Base-by-base conservation (phyloP, 2,888 invertebrate genomes). In the Ormyrus labotus region DNA sequence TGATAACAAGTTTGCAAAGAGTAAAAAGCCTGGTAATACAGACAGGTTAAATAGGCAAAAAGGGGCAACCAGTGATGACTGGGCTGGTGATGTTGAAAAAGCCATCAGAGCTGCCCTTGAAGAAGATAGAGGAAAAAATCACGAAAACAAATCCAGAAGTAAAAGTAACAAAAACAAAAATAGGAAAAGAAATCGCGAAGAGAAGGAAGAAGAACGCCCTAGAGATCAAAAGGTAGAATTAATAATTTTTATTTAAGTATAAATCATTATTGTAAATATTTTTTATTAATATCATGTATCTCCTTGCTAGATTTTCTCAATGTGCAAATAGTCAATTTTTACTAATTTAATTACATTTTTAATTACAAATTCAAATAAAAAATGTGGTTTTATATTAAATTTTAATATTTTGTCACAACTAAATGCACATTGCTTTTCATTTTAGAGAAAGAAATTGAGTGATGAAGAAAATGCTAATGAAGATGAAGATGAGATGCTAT, bases 401-500 rank as follows among this genome's bases (percentile, higher is more conserved):
- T 65, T 69, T 61, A 34, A 19, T 19, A 73, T 55, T 5, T 34
- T 50, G 34, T 60, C 7, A 71, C n/a, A 60, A 60, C 47, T 78
- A 58, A 65, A 51, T 69, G 64, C 34, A 7, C 11, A 71, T 34
- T 34, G 34, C 4, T 34, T 34, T 34, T 34, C 34, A 34, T 85
- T 89, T 84, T 82, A 93, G 90, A 94, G 94, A 88, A 92, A 93
- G 85, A 91, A 91, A 83, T 80, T 89, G 19, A 90, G 91, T 60
- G 89, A 90, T 7, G 91, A 91, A 72, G 90, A 90, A 45, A 88
- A 88, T 75, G 92, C 91, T 78, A 92, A 92, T 83, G 92, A 92
- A 48, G 92, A 96, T 88, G 96, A 96, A 86, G 95, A 94, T 87
- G 96, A 96, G 90, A 95, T 96, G 94, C 91, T 96, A 88, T 96